phyloP scores from a whole-genome alignment of 2,113 vertebrate species.

The Sinocyclocheilus maitianheensis region DNA sequence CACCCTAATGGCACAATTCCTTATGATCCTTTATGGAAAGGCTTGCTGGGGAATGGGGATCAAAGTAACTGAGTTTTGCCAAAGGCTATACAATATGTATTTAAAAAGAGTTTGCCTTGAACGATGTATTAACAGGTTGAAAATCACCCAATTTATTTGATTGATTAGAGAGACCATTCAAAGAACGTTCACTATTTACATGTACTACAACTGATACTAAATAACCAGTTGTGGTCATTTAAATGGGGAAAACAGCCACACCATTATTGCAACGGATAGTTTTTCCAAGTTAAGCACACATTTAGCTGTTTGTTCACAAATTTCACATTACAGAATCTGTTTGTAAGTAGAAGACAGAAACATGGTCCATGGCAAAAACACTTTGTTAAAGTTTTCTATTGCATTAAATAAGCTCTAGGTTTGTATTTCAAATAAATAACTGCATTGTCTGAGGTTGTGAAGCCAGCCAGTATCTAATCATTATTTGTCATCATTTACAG shows the following conservation, averaged over 20 bases:
- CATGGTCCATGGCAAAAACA: not conserved
- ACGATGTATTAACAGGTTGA: slow-evolving; percentile 73
- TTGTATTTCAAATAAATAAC: not conserved
- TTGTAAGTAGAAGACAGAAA: not conserved
- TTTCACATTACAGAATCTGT: not conserved
- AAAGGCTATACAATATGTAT: slow-evolving; percentile 73
- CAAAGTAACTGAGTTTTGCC: slow-evolving; percentile 75
- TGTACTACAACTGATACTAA: slow-evolving; percentile 52
- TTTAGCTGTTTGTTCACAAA: not conserved
- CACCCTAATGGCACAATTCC: slow-evolving; percentile 77
- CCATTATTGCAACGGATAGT: not conserved
- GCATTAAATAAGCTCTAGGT: not conserved
- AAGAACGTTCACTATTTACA: slow-evolving; percentile 63
- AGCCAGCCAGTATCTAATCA: not conserved
- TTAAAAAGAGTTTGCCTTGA: slow-evolving; percentile 74
- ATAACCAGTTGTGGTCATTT: slow-evolving; percentile 38
- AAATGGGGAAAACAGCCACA: not conserved
- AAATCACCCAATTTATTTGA: slow-evolving; percentile 74
- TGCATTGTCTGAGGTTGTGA: not conserved
- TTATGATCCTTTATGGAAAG: slow-evolving; percentile 81
- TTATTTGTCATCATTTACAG: not conserved
- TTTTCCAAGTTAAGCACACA: not conserved
- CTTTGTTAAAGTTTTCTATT: not conserved
- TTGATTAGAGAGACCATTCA: slow-evolving; percentile 69
- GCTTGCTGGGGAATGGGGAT: slow-evolving; percentile 74